phyloP scores from a whole-genome alignment of 2,113 vertebrate genomes.

The Columbina picui region DNA sequence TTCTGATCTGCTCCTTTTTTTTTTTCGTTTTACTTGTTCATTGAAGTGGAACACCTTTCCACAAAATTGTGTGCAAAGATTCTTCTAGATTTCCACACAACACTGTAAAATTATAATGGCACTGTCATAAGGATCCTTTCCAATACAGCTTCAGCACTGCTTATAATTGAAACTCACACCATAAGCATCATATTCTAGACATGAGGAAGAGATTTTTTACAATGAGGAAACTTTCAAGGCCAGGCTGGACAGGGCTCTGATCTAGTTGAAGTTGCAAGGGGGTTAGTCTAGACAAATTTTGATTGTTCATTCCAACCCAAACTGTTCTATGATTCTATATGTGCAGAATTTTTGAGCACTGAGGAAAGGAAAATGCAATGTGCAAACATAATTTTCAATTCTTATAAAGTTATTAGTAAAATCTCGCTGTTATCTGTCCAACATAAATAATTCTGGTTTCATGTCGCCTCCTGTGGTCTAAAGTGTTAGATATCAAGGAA shows the following conservation, averaged over 20 bases:
- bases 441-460: background rate
- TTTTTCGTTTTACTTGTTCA: background rate
- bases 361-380: background rate
- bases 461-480: background rate
- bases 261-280: too few relatives aligned
- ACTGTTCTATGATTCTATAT: too few relatives aligned
- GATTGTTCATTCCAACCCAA: too few relatives aligned
- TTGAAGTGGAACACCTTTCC: background rate
- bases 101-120: background rate
- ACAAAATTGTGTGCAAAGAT: background rate
- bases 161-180: background rate
- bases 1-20: background rate
- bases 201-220: too few relatives aligned
- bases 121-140: background rate
- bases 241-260: too few relatives aligned
- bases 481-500: background rate
- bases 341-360: background rate
- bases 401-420: background rate
- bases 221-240: too few relatives aligned
- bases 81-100: background rate
- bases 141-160: background rate
- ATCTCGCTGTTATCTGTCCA: background rate
- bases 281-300: too few relatives aligned
- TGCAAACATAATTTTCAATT: background rate
- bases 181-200: background rate